Base-by-base conservation (phyloP, 2,797 vertebrate genomes). In the Ctenosaura bakeri region DNA sequence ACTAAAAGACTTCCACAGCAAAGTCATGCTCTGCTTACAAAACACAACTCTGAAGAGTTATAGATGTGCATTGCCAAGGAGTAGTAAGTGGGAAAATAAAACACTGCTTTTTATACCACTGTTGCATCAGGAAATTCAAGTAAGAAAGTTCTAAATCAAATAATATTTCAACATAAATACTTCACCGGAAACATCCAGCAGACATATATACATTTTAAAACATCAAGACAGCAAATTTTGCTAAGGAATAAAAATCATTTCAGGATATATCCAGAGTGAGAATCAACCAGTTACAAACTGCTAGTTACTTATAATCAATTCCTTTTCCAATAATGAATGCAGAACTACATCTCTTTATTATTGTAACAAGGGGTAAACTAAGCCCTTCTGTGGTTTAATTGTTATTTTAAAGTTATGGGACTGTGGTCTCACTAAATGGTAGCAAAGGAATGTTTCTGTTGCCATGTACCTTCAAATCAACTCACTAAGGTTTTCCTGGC, bases 1-100 rank as follows among this genome's bases (percentile, higher is more conserved):
- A 89, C 92, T 93, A 90, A 92, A 90, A 94, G 93, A 91, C 88
- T 90, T 94, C 86, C 66, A 73, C 20, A 91, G 76, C 91, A 94
- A 94, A 95, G 87, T 91, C 94, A 92, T 93, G 85, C 92, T 94
- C 73, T 91, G 89, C 66, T 71, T 93, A 86, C 32, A 90, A 87
- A 84, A 85, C n/a, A 94, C 90, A 90, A 90, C 42, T 76, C 38
- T 80, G 78, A 90, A 81, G 78, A 89, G 14, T 64, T 93, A 62
- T 54, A 66, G 79, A 85, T 87, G 73, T 56, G 92, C 73, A 93
- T 91, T 50, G 35, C 35, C 83, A 74, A 14, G 82, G 92, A 90
- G 87, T 92, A 90, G 85, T 24, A 66, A 50, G 73, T 87, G 20
- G 88, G 90, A 20, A 46, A 94, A 64, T 87, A 84, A 89, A 93